Base-by-base conservation (phyloP, 2,888 invertebrate genomes). In the Incurvaria masculella region DNA sequence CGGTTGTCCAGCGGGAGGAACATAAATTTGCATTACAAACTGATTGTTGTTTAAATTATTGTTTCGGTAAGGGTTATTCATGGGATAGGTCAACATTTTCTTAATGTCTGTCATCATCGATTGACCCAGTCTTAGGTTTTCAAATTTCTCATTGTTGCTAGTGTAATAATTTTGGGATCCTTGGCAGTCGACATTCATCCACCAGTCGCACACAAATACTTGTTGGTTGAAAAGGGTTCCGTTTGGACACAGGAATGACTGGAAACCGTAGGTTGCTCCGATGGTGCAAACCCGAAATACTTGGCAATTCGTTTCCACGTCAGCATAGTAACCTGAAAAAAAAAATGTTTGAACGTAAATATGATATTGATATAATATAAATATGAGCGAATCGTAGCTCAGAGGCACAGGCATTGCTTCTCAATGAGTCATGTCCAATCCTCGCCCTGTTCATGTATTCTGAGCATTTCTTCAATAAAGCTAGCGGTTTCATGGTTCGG, bases 221-320 rank as follows among this genome's bases (percentile, higher is more conserved):
- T 81, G 81, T 65, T 86, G 86, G 57, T 85, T 85, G 63, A 87
- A 87, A 19, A 84, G 68, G 10, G 86, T 85, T 49, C 86, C 86
- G 56, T 86, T 83, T 4, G 86, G 86, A 53, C 86, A 86, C 4
- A 86, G 72, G 60, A 86, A 85, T 2, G 84, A 84, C 49, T 83
- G 82, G 49, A 81, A 82, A 11, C 78, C 78, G 53, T 68, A 72
- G 1, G 74, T 75, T 1, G 78, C 68, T 42, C 79, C 79, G n/a
- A 80, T 66, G 41, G 82, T 82, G 60, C 87, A 87, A 1, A 86
- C 80, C 65, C 85, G 79, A 58, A 86, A 87, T 8, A 82, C 81
- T 64, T 87, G 87, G 55, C 87, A 87, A 23, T 82, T 81, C 2
- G 84, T 73, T 61, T 81, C 83, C 43, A 76, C 63, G 57, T 86